Conservation (phyloP, 2,113 vertebrate genomes). For the Barnardius zonarius region DNA sequence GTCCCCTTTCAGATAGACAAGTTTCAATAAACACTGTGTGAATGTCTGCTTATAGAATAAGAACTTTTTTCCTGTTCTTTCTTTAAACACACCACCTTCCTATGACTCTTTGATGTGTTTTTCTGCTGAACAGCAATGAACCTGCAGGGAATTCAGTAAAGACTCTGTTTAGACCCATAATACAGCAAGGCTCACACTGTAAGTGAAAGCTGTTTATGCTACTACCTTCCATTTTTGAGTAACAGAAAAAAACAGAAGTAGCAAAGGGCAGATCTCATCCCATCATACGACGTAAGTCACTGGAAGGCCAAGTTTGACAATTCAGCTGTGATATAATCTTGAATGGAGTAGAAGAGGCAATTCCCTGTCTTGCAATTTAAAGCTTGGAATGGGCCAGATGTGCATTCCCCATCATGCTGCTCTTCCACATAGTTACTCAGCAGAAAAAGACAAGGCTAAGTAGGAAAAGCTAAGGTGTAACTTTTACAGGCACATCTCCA, state of each 20-base stretch:
- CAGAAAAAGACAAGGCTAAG: too few species aligned
- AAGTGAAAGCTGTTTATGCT: not conserved
- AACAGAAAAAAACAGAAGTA: not conserved
- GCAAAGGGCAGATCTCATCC: not conserved
- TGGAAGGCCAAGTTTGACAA: constrained; percentile 45
- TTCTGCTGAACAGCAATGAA: not conserved
- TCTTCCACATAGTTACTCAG: not conserved
- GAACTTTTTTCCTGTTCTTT: not conserved
- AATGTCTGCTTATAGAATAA: constrained; percentile 39
- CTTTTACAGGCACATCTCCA: not conserved
- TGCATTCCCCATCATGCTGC: not conserved
- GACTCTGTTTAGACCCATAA: not conserved
- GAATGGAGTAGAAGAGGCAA: not conserved
- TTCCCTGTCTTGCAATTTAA: constrained; percentile 12
- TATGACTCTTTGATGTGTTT: not conserved
- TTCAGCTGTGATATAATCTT: constrained; percentile 29
- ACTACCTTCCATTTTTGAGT: not conserved
- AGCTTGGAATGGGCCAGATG: not conserved
- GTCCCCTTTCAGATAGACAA: constrained; percentile 19
- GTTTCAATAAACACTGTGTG: constrained; percentile 61
- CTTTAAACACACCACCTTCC: not conserved
- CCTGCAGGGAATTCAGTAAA: constrained; percentile 6
- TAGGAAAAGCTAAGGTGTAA: not conserved
- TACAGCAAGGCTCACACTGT: not conserved
- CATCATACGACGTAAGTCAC: constrained; percentile 4